A percentile compares a stretch with the other conserved stretches of the same genome.
phyloP scores from a whole-genome alignment of 92 coral and sea anemone species.

The Micromussa lordhowensis region DNA sequence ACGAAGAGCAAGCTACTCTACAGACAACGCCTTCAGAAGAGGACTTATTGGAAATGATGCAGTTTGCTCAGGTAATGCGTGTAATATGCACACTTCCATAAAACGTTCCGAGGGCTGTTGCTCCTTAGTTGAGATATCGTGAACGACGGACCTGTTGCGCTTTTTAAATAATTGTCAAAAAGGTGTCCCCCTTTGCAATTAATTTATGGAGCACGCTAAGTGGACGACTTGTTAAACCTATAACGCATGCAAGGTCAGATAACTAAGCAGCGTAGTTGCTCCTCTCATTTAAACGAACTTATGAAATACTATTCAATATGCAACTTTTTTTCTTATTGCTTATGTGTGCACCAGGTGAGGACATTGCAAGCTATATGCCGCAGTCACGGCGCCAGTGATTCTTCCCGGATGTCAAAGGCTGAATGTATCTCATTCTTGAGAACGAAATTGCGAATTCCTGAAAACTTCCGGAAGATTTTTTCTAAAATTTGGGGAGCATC shows the following conservation, averaged over 20 bases:
- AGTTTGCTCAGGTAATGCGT: constrained; percentile 37
- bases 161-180: too few species aligned
- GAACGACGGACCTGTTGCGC: too few species aligned
- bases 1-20: not conserved
- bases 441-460: constrained; percentile 45
- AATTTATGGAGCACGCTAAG: too few species aligned
- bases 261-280: too few species aligned
- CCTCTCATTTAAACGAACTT: too few species aligned
- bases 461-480: constrained; percentile 57
- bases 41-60: constrained; percentile 60
- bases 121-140: too few species aligned
- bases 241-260: too few species aligned
- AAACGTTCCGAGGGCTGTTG: too few species aligned
- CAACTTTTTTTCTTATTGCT: not conserved
- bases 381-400: constrained; percentile 16
- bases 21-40: constrained; percentile 40
- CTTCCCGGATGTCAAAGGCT: constrained; percentile 32
- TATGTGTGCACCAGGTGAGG: constrained; percentile 5
- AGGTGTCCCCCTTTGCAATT: too few species aligned
- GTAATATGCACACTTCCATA: too few species aligned
- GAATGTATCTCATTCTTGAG: constrained; percentile 38
- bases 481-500: constrained; percentile 65
- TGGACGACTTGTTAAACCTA: too few species aligned
- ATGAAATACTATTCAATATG: not conserved
- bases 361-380: constrained; percentile 43